Base-by-base conservation (phyloP, 1,140 invertebrate species). In the Gryllus bimaculatus region DNA sequence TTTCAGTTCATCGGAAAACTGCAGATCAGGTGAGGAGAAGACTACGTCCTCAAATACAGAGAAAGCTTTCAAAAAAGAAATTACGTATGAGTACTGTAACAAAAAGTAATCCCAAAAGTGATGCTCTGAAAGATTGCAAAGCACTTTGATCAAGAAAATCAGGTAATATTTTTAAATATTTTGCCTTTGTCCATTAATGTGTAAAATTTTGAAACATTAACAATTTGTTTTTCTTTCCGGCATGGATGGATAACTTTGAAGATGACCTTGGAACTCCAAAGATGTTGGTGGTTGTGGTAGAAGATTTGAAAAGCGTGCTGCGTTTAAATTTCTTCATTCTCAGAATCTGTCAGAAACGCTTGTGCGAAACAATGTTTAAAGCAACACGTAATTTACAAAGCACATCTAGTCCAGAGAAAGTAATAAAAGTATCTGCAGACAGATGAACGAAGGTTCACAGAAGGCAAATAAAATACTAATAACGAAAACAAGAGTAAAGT, bases 231-330 rank as follows among this genome's bases (percentile, higher is more conserved):
- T 74, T 79, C 80, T 76, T 74, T 82, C 82, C 81, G 87, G 87
- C 88, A 78, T 90, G 89, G 89, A 88, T 90, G 84, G 87, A 89
- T 80, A 88, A 89, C 81, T 84, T 90, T 81, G 89, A 91, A 83
- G 85, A 86, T 47, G 88, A 89, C 80, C 84, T n/a, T 86, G 39
- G 88, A 88, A 79, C 81, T 88, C 15, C 89, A 90, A 75, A 87
- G 88, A 73, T 92, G 92, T 83, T n/a, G 90, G 88, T n/a, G 90
- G 89, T 54, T 93, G 91, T 84, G 90, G 90, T 0, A 89, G 90
- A 80, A 86, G 87, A 26, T 92, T 93, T 83, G 91, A 92, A 82
- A 87, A 90, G 5, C 89, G 89, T 78, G 91, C 90, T 15, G 91
- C 91, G 8, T n/a, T 85, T 92, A 18, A 87, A 88, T 10, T 89